A percentile compares a stretch with the other conserved stretches of the same genome.
These are phyloP conservation scores for Prochilodus magdalenae DNA, from an alignment of 2,113 vertebrate genomes.

Conservation along the genomic window DNA sequence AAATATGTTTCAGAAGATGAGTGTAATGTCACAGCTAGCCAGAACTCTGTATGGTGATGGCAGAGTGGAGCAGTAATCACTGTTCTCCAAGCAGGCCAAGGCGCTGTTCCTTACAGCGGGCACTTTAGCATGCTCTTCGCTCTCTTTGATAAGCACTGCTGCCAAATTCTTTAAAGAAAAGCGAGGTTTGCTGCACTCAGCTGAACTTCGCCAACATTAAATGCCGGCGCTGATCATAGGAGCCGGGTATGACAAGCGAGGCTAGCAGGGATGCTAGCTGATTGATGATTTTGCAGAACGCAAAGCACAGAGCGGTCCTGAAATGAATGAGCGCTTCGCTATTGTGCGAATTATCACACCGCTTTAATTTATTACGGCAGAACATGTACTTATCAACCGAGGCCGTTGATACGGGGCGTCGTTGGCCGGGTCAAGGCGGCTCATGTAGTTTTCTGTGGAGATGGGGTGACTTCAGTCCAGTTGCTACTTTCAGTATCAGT, in stretches of 20 bases:
- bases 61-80: background rate
- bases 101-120: background rate
- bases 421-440: too few relatives aligned
- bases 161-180: background rate
- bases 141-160: background rate
- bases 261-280: conserved; percentile 28
- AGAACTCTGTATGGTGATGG: background rate
- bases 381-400: background rate
- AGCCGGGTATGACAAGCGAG: conserved; percentile 3
- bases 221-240: background rate
- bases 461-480: conserved; percentile 47
- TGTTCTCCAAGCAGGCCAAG: background rate
- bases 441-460: background rate
- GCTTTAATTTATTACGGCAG: conserved; percentile 28
- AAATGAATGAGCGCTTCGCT: background rate
- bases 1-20: too few relatives aligned
- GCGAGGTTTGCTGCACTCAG: background rate
- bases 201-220: conserved; percentile 4
- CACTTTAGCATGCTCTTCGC: background rate
- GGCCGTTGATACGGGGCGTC: background rate
- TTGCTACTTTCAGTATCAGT: conserved; percentile 59
- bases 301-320: background rate
- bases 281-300: conserved; percentile 28
- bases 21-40: too few relatives aligned
- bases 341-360: background rate